Evolutionary conservation across 53 echinoderm and acorn worm genomes (phyloP).

Genomic region (Antedon mediterranea): DNA sequence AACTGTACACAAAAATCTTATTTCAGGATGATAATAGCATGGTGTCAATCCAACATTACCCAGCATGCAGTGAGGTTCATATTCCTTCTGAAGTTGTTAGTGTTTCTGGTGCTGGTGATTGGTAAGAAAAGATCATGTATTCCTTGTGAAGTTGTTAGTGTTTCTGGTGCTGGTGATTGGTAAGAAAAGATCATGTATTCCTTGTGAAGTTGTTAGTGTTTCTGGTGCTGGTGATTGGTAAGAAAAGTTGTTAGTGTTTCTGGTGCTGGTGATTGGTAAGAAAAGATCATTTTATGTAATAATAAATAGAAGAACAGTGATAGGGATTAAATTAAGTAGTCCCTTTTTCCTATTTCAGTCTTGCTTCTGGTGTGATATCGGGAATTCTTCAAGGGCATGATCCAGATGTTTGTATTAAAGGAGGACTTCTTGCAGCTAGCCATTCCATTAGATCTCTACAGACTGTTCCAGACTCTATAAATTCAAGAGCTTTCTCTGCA

Average conservation of each 20-base stretch:
- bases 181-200: no score
- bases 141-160: no score
- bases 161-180: no score
- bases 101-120: slow-evolving; percentile 95
- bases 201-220: slow-evolving; percentile 58
- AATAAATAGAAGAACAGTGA: no score
- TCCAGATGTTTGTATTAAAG: slow-evolving; percentile 38
- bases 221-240: slow-evolving; percentile 98
- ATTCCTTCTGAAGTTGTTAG: slow-evolving; percentile 15
- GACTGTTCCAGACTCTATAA: slow-evolving; percentile 34
- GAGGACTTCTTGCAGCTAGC: slow-evolving; percentile 49
- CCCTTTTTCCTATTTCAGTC: no score
- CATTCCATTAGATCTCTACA: slow-evolving; percentile 26
- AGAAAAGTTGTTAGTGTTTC: slow-evolving; percentile 16
- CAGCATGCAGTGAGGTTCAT: slow-evolving; percentile 19
- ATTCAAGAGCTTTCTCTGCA: slow-evolving; percentile 11
- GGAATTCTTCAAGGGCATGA: slow-evolving; percentile 34
- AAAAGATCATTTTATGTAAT: no score
- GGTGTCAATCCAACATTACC: slow-evolving; percentile 73
- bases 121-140: slow-evolving; percentile 39
- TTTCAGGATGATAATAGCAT: slow-evolving; percentile 9
- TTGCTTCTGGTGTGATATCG: slow-evolving; percentile 51
- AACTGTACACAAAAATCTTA: no score
- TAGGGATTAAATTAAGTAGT: no score
- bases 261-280: no score